phyloP scores from a whole-genome alignment of 2,797 vertebrate genomes.

The Intellagama lesueurii region DNA sequence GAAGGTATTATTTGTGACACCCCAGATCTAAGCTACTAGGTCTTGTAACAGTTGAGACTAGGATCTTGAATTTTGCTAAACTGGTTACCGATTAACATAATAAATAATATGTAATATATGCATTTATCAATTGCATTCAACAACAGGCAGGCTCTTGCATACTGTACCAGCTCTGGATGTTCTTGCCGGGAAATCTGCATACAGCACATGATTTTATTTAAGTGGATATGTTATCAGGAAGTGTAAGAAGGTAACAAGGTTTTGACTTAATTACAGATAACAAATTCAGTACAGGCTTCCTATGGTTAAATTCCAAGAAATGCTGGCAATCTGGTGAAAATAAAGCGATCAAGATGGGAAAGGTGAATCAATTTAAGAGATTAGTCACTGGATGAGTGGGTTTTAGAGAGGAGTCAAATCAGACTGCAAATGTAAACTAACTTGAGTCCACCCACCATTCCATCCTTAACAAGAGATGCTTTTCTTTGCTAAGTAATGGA shows the following conservation, averaged over 20 bases:
- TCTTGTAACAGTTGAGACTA: not conserved
- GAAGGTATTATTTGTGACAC: not conserved
- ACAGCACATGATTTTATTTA: not conserved
- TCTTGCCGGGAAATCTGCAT: not conserved
- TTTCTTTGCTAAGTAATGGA: conserved; percentile 66
- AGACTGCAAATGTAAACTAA: conserved; percentile 73
- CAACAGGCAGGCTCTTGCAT: not conserved
- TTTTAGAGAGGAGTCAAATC: conserved; percentile 75
- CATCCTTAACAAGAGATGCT: conserved; percentile 48
- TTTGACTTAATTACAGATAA: not conserved
- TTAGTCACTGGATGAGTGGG: conserved; percentile 77
- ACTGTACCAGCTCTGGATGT: too few relatives aligned
- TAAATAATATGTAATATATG: not conserved
- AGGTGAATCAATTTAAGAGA: conserved; percentile 64
- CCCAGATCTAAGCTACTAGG: not conserved
- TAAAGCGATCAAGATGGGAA: conserved; percentile 67
- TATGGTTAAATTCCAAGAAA: conserved; percentile 64
- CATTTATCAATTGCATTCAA: not conserved
- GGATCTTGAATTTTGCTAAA: not conserved
- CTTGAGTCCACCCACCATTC: conserved; percentile 74
- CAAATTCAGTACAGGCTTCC: conserved; percentile 1
- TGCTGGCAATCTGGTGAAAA: conserved; percentile 61
- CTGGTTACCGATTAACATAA: not conserved
- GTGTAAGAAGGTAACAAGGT: not conserved
- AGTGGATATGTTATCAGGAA: not conserved